phyloP scores from a whole-genome alignment of 2,888 invertebrate species.

The Gryllus longicercus region DNA sequence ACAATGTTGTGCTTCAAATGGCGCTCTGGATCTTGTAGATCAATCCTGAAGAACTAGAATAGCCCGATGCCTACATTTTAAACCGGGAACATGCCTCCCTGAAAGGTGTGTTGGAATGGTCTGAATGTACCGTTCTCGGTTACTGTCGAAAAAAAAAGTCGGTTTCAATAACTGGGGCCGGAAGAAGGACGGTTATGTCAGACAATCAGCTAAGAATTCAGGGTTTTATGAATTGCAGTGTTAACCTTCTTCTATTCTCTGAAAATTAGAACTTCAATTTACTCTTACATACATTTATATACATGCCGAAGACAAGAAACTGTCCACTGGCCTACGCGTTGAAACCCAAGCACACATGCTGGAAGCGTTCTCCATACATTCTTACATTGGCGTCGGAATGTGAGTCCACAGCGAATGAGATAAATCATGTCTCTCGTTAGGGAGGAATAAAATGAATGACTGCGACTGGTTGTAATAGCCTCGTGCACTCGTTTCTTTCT shows the following conservation, averaged over 20 bases:
- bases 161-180: no score
- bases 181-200: no score
- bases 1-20: conserved; percentile 7
- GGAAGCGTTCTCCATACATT: neutral
- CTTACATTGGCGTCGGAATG: neutral
- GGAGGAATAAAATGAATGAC: neutral
- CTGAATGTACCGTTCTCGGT: no score
- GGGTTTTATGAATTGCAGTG: no score
- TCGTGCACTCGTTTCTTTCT: neutral
- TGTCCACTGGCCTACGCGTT: no score
- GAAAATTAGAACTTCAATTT: no score
- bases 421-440: conserved; percentile 8
- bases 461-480: neutral
- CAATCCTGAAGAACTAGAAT: neutral
- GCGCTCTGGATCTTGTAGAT: neutral
- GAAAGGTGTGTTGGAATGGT: neutral
- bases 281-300: no score
- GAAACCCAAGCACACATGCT: neutral
- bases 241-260: no score
- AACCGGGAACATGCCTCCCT: neutral
- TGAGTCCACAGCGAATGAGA: neutral
- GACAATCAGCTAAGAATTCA: no score
- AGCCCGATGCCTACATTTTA: neutral
- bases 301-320: no score
- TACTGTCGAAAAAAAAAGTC: no score